Evolutionary conservation across 2,797 vertebrate species (phyloP).

Genomic region (Lepus oiostolus): DNA sequence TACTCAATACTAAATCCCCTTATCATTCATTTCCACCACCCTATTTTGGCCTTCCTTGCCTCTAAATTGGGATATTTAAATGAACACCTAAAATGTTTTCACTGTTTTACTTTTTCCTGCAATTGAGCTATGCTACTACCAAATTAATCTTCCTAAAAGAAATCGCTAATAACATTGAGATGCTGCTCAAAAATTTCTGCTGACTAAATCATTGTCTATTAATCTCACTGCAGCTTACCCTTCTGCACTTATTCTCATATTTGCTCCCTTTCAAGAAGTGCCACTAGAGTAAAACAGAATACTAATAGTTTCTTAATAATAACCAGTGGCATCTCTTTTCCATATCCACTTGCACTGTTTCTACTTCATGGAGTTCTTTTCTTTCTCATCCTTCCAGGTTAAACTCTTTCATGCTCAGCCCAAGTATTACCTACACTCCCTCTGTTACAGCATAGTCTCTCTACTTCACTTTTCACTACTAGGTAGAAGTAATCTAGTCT

Average conservation of each 20-base stretch:
- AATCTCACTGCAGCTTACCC: constrained; percentile 6
- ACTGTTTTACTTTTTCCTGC: background rate
- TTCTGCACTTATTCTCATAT: constrained; percentile 33
- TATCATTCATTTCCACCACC: background rate
- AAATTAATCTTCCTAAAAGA: constrained; percentile 46
- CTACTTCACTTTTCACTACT: background rate
- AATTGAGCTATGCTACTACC: background rate
- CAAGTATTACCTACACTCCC: background rate
- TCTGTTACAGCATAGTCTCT: background rate
- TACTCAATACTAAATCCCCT: background rate
- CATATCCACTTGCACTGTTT: background rate
- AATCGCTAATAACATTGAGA: constrained; percentile 38
- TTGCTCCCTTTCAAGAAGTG: constrained; percentile 5
- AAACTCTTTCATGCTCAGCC: background rate
- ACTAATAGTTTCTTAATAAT: background rate
- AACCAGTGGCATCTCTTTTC: background rate
- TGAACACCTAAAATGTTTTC: constrained; percentile 6
- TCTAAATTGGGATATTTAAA: background rate
- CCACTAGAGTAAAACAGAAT: background rate
- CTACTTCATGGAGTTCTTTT: background rate
- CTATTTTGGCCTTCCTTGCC: constrained; percentile 13
- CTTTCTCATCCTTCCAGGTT: background rate
- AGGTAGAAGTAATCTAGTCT: background rate
- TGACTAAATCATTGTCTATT: background rate
- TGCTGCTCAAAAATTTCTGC: constrained; percentile 32